phyloP scores from a whole-genome alignment of 1,140 invertebrate species.

The Cyphomyrmex costatus region DNA sequence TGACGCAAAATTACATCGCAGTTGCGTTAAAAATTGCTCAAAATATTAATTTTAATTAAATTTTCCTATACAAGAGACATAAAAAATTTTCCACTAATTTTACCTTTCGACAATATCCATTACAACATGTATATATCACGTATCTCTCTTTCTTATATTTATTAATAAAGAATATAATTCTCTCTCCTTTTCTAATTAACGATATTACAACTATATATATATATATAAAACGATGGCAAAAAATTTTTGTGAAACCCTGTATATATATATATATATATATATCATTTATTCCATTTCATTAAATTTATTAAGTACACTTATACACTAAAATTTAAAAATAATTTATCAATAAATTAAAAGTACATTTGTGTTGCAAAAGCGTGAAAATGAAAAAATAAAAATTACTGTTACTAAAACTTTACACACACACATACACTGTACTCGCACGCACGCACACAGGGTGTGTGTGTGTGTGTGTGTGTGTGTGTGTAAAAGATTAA shows the following conservation, averaged over 20 bases:
- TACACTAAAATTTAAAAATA: too few species aligned
- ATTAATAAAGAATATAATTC: neutral
- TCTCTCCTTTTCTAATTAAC: neutral
- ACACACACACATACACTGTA: neutral
- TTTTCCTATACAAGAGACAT: slow-evolving; percentile 17
- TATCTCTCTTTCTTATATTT: too few species aligned
- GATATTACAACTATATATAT: too few species aligned
- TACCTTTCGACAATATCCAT: neutral
- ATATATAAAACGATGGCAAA: too few species aligned
- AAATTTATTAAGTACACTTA: too few species aligned
- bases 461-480: too few species aligned
- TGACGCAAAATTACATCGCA: neutral
- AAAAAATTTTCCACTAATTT: slow-evolving; percentile 6
- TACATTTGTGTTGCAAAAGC: neutral
- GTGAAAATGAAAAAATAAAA: neutral
- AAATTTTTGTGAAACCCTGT: too few species aligned
- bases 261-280: too few species aligned
- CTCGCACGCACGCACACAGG: too few species aligned
- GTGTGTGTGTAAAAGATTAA: too few species aligned
- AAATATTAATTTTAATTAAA: slow-evolving; percentile 45
- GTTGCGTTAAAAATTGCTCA: slow-evolving; percentile 18
- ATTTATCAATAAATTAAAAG: neutral
- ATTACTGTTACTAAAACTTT: neutral
- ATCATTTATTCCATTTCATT: too few species aligned
- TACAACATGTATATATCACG: neutral